These are phyloP conservation scores for Falco novaeseelandiae DNA, from an alignment of 2,797 vertebrate genomes.

Conservation along the genomic window DNA sequence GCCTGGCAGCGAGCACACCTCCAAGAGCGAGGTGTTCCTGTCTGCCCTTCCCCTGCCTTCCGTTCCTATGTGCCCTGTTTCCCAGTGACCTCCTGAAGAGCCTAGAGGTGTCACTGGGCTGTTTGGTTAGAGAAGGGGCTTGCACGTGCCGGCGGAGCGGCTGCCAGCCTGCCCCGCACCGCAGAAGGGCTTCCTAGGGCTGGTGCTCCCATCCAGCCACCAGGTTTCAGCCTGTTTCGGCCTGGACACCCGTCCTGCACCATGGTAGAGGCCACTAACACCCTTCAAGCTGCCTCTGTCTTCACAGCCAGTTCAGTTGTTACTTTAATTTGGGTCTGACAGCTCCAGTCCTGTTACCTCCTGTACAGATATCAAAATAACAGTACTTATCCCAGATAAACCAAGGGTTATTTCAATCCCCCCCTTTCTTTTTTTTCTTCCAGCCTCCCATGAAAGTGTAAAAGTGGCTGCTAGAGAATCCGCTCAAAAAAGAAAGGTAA, in stretches of 20 bases:
- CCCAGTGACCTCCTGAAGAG: not conserved
- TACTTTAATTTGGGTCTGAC: not conserved
- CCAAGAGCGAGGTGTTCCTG: rapidly evolving
- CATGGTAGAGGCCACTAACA: not conserved
- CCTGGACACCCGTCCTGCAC: not conserved
- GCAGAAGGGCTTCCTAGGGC: rapidly evolving
- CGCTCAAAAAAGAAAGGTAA: not conserved
- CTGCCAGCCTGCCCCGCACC: too few species aligned
- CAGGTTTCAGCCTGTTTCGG: not conserved
- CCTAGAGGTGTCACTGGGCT: not conserved
- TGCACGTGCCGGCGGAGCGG: rapidly evolving
- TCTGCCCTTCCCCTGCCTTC: not conserved
- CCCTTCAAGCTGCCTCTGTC: not conserved
- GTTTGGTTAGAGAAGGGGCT: not conserved
- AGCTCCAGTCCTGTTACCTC: not conserved
- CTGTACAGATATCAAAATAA: not conserved
- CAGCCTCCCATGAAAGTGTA: not conserved
- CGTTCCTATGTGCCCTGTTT: rapidly evolving
- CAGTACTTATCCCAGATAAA: not conserved
- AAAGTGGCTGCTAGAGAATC: not conserved
- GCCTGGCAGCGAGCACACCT: rapidly evolving
- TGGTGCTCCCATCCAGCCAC: not conserved
- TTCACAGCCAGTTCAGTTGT: not conserved
- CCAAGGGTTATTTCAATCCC: not conserved
- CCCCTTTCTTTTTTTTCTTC: not conserved